Conservation (phyloP, 1,140 invertebrate genomes). For the Heliconius melpomene region DNA sequence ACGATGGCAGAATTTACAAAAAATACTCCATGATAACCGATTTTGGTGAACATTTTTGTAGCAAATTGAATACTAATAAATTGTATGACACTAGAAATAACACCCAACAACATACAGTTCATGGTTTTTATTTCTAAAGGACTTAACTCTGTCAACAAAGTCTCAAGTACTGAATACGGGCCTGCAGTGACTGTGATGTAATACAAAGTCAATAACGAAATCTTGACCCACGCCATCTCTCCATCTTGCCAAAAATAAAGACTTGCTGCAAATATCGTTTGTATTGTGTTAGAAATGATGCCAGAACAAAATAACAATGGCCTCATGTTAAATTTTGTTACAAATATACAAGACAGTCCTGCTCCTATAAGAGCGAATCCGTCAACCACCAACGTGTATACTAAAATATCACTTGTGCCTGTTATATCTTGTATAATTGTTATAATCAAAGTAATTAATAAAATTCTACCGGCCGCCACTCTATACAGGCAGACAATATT, state of each 20-base stretch:
- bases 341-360: constrained; percentile 23
- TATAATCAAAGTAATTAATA: constrained; percentile 39
- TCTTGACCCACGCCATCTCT: constrained; percentile 29
- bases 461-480: constrained; percentile 34
- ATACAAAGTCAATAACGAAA: constrained; percentile 35
- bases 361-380: constrained; percentile 36
- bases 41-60: constrained; percentile 25
- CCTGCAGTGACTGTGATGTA: constrained; percentile 32
- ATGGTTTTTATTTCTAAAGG: constrained; percentile 39
- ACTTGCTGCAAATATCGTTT: constrained; percentile 26
- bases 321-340: constrained; percentile 38
- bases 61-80: constrained; percentile 40
- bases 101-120: constrained; percentile 28
- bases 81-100: constrained; percentile 28
- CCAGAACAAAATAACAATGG: constrained; percentile 36
- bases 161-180: constrained; percentile 38
- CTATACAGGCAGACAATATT: constrained; percentile 32
- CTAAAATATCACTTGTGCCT: constrained; percentile 31
- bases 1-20: constrained; percentile 29
- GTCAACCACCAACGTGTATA: constrained; percentile 36
- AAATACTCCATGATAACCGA: constrained; percentile 44
- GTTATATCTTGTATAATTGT: constrained; percentile 43
- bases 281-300: constrained; percentile 24
- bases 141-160: constrained; percentile 33
- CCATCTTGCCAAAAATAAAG: constrained; percentile 33